Percentiles rank a stretch among this genome's conserved stretches.
Evolutionary conservation across 2,797 vertebrate genomes (phyloP).

Genomic region (Pampus argenteus): DNA sequence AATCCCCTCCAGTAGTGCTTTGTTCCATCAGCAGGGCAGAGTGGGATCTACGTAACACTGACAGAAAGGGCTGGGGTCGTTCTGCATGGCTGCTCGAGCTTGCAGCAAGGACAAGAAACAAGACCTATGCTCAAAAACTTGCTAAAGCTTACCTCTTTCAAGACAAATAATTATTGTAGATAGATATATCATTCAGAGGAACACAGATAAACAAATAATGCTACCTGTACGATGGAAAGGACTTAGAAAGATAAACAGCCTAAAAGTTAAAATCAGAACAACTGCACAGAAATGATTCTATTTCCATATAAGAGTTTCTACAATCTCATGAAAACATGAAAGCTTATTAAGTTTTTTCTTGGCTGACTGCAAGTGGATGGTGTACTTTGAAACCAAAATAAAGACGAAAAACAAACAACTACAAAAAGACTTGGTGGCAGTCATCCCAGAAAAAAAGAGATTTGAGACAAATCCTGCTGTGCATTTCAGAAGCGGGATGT

Average conservation of each 20-base stretch:
- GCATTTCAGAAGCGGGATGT: constrained; percentile 61
- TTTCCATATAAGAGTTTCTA: constrained; percentile 25
- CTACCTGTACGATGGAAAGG: constrained; percentile 14
- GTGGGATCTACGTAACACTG: constrained; percentile 68
- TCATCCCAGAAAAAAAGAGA: constrained; percentile 64
- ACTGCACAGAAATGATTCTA: constrained; percentile 4
- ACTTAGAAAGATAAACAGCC: constrained; percentile 19
- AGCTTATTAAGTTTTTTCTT: constrained; percentile 36
- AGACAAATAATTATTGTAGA: constrained; percentile 52
- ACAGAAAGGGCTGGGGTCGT: constrained; percentile 60
- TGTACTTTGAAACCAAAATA: constrained; percentile 55
- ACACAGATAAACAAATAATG: constrained; percentile 20
- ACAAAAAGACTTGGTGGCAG: constrained; percentile 71
- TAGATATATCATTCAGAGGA: constrained; percentile 50
- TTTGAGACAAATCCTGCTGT: constrained; percentile 74
- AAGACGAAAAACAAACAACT: constrained; percentile 56
- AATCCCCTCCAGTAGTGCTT: constrained; percentile 68
- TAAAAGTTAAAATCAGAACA: constrained; percentile 35
- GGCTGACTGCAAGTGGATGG: constrained; percentile 40
- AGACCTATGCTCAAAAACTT: constrained; percentile 41
- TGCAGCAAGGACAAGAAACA: constrained; percentile 60
- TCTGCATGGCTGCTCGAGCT: constrained; percentile 65
- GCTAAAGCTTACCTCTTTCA: constrained; percentile 53
- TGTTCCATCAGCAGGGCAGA: constrained; percentile 74
- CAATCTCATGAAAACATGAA: constrained; percentile 38